phyloP scores from a whole-genome alignment of 64 coral and sea anemone genomes.

The Actinia tenebrosa region DNA sequence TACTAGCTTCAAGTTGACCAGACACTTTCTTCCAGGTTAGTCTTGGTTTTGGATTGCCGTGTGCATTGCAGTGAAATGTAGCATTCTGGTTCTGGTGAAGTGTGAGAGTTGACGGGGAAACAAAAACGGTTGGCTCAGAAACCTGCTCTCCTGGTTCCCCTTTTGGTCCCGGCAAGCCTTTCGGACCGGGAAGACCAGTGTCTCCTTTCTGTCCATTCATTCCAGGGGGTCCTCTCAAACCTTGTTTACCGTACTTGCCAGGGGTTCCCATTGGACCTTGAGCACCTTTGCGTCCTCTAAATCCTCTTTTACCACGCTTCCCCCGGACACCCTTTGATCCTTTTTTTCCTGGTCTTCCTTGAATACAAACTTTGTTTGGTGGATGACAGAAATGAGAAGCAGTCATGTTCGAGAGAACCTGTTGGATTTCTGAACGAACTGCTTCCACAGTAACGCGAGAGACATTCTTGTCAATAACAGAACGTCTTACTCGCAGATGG shows the following conservation, averaged over 20 bases:
- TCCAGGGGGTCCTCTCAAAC: slow-evolving; percentile 37
- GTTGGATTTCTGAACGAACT: slow-evolving; percentile 29
- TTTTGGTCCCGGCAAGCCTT: no score
- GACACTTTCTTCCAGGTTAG: no score
- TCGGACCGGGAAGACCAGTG: neutral
- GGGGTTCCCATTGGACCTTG: slow-evolving; percentile 34
- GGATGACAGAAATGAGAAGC: slow-evolving; percentile 27
- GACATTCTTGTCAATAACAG: neutral
- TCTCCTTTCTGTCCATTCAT: slow-evolving; percentile 44
- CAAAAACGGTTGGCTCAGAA: no score
- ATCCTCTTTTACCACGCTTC: slow-evolving; percentile 34
- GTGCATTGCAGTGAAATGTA: no score
- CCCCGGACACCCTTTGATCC: slow-evolving; percentile 33
- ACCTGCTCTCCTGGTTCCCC: no score
- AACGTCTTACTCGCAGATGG: neutral
- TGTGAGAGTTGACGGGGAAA: no score
- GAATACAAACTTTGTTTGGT: slow-evolving; percentile 27
- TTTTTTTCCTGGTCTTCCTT: slow-evolving; percentile 32
- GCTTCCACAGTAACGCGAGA: slow-evolving; percentile 11
- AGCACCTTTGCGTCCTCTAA: slow-evolving; percentile 2
- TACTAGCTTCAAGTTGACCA: no score
- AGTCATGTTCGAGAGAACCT: neutral
- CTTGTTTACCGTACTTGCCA: slow-evolving; percentile 51
- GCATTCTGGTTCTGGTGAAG: no score
- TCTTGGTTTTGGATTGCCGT: no score